Conservation (phyloP, 2,797 vertebrate species). For the Odontamblyopus rebecca region DNA sequence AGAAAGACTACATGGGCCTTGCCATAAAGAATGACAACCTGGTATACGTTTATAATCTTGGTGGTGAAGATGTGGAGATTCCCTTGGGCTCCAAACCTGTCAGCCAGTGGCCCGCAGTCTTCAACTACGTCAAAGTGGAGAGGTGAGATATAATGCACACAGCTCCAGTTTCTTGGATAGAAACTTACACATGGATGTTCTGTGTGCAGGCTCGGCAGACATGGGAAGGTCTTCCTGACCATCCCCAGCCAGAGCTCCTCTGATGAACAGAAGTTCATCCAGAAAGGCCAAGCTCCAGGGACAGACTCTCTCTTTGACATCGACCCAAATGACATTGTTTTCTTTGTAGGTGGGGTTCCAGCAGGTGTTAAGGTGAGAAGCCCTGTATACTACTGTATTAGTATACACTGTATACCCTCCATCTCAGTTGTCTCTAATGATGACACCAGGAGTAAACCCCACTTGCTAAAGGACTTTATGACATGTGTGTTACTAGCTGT, state of each 20-base stretch:
- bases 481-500: neutral
- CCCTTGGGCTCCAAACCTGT: constrained; percentile 91
- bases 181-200: neutral
- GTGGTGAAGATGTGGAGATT: constrained; percentile 89
- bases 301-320: constrained; percentile 88
- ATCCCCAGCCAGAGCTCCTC: constrained; percentile 88
- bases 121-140: constrained; percentile 94
- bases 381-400: no score
- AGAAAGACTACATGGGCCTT: constrained; percentile 91
- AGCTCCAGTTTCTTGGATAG: neutral
- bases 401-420: no score
- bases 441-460: neutral
- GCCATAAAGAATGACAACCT: constrained; percentile 96
- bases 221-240: constrained; percentile 93
- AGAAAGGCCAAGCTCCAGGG: constrained; percentile 86
- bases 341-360: constrained; percentile 92
- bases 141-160: constrained; percentile 74
- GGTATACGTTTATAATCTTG: constrained; percentile 92
- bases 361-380: constrained; percentile 79
- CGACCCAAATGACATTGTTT: constrained; percentile 84
- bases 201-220: constrained; percentile 84
- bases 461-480: neutral
- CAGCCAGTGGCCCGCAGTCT: constrained; percentile 93
- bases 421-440: neutral
- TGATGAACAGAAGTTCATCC: constrained; percentile 97